A percentile compares a stretch with the other conserved stretches of the same genome.
Evolutionary conservation across 53 echinoderm and acorn worm genomes (phyloP).

Genomic region (Henricia sp.): DNA sequence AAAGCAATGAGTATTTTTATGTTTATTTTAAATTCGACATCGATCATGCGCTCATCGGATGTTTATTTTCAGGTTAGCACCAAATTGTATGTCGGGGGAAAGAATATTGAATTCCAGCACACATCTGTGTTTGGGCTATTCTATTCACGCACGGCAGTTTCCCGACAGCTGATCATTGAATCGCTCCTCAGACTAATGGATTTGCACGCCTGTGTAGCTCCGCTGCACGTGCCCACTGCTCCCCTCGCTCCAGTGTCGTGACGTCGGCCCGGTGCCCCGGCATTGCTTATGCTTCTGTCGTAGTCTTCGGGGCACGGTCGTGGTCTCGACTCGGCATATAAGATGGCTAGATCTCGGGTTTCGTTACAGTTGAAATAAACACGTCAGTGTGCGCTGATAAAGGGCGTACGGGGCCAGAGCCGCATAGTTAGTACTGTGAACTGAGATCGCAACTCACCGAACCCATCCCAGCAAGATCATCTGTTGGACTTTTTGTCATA

Average conservation of each 20-base stretch:
- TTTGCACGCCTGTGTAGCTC: conserved; percentile 23
- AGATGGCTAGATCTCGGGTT: conserved; percentile 40
- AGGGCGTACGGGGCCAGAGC: not conserved
- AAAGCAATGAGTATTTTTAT: too few relatives aligned
- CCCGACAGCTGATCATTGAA: conserved; percentile 10
- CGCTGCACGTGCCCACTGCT: conserved; percentile 26
- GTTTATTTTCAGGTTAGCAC: too few relatives aligned
- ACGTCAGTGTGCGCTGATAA: not conserved
- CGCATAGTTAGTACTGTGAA: not conserved
- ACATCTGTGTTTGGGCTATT: too few relatives aligned
- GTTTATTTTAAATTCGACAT: too few relatives aligned
- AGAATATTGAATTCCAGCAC: too few relatives aligned
- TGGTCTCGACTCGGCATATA: not conserved
- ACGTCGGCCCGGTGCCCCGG: not conserved
- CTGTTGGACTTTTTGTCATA: not conserved
- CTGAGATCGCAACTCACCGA: not conserved
- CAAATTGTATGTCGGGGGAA: too few relatives aligned
- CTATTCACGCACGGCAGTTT: too few relatives aligned
- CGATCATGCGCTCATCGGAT: too few relatives aligned
- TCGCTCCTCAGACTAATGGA: conserved; percentile 34
- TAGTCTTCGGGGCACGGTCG: not conserved
- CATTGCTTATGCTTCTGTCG: not conserved
- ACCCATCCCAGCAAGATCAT: not conserved
- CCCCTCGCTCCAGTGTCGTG: not conserved
- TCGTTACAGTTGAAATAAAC: conserved; percentile 29